Conservation (phyloP, 2,888 invertebrate species). For the Phytoseiulus persimilis region DNA sequence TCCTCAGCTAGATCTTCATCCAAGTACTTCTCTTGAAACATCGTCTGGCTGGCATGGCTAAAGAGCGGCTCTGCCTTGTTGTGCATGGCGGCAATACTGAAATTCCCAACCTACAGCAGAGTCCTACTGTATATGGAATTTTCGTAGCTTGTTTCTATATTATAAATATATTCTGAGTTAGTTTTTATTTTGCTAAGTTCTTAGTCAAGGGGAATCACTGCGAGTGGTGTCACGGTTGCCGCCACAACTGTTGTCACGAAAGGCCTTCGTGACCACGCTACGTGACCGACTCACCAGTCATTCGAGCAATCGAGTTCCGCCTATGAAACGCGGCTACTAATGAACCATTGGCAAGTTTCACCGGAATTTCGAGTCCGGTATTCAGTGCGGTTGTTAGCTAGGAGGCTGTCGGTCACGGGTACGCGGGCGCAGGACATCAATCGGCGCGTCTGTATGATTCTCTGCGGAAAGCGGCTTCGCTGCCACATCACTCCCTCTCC, state of each 20-base stretch:
- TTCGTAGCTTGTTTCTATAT: conserved; percentile 5
- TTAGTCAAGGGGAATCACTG: neutral
- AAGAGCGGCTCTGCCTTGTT: neutral
- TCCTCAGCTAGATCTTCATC: neutral
- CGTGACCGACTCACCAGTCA: neutral
- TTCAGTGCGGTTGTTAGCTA: too few relatives aligned
- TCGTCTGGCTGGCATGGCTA: neutral
- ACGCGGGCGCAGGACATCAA: neutral
- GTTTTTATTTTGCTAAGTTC: neutral
- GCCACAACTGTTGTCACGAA: neutral
- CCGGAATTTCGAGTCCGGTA: too few relatives aligned
- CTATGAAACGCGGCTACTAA: too few relatives aligned
- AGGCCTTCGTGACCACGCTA: neutral
- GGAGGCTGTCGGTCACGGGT: neutral
- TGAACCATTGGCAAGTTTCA: too few relatives aligned
- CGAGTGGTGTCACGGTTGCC: neutral
- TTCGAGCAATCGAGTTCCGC: too few relatives aligned
- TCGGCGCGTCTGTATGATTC: neutral
- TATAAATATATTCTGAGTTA: neutral
- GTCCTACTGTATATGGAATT: neutral
- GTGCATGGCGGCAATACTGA: neutral
- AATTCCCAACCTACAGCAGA: neutral
- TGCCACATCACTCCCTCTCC: neutral
- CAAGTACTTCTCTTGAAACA: neutral
- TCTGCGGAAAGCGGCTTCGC: neutral